Conservation (phyloP, 2,113 vertebrate genomes). For the Garra rufa region DNA sequence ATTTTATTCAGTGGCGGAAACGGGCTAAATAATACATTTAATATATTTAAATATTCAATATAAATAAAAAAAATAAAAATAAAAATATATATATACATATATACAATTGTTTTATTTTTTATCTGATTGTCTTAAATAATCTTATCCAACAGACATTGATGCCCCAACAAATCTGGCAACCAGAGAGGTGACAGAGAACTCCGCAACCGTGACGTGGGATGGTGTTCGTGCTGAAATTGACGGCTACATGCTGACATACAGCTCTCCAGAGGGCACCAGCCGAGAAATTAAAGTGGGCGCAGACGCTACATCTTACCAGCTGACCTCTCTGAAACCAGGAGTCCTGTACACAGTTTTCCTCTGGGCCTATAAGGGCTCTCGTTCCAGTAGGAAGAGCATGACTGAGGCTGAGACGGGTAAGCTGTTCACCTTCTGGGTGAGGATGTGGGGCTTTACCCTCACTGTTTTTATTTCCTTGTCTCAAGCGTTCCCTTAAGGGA, state of each 20-base stretch:
- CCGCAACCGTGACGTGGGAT: slow-evolving; percentile 76
- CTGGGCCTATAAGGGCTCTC: slow-evolving; percentile 79
- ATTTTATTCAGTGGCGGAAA: no score
- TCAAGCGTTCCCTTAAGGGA: slow-evolving; percentile 6
- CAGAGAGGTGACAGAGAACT: slow-evolving; percentile 76
- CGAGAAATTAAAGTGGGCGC: slow-evolving; percentile 73
- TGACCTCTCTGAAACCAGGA: slow-evolving; percentile 80
- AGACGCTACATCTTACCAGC: slow-evolving; percentile 68
- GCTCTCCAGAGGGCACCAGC: slow-evolving; percentile 73
- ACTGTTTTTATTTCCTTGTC: slow-evolving; percentile 35
- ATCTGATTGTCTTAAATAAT: neutral
- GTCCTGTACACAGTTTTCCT: slow-evolving; percentile 77
- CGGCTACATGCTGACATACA: slow-evolving; percentile 80
- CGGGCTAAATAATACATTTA: no score
- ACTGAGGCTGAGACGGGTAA: slow-evolving; percentile 79
- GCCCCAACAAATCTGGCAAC: slow-evolving; percentile 72
- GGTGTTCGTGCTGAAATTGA: slow-evolving; percentile 76
- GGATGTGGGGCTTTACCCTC: neutral
- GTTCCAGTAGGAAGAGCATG: slow-evolving; percentile 76
- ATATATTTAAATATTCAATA: no score
- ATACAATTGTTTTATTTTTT: neutral
- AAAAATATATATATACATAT: no score
- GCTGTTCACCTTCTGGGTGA: slow-evolving; percentile 19
- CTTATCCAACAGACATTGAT: slow-evolving; percentile 69
- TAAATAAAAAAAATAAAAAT: no score